Percentiles rank a stretch among this genome's conserved stretches.
Evolutionary conservation across 1,140 invertebrate genomes (phyloP).

Genomic region (Papilio glaucus): DNA sequence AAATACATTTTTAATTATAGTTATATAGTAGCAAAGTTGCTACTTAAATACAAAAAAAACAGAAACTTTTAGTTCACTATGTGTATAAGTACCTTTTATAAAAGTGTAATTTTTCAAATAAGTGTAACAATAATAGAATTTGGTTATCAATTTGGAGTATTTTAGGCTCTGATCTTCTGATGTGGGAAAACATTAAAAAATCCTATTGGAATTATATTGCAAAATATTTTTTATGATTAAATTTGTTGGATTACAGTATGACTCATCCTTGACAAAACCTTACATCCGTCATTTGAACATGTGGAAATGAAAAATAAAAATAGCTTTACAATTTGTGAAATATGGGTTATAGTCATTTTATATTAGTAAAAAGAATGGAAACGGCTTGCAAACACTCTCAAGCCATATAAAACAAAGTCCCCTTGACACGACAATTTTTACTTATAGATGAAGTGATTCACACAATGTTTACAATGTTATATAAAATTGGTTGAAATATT

Average conservation of each 20-base stretch:
- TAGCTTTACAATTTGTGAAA: too few species aligned
- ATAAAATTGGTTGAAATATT: too few species aligned
- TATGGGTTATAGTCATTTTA: too few species aligned
- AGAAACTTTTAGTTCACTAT: neutral
- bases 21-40: neutral
- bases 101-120: neutral
- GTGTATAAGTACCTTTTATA: slow-evolving; percentile 1
- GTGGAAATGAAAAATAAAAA: too few species aligned
- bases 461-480: too few species aligned
- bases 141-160: neutral
- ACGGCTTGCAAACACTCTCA: too few species aligned
- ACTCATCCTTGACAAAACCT: neutral
- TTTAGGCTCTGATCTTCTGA: neutral
- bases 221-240: neutral
- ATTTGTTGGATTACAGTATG: neutral
- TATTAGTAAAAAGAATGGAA: too few species aligned
- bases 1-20: neutral
- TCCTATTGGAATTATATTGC: neutral
- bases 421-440: too few species aligned
- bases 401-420: too few species aligned
- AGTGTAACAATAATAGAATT: neutral
- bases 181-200: neutral
- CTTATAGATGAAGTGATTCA: too few species aligned
- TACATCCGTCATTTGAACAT: neutral
- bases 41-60: too few species aligned